These are phyloP conservation scores for Archilochus colubris DNA, from an alignment of 2,113 vertebrate species.

Conservation along the genomic window DNA sequence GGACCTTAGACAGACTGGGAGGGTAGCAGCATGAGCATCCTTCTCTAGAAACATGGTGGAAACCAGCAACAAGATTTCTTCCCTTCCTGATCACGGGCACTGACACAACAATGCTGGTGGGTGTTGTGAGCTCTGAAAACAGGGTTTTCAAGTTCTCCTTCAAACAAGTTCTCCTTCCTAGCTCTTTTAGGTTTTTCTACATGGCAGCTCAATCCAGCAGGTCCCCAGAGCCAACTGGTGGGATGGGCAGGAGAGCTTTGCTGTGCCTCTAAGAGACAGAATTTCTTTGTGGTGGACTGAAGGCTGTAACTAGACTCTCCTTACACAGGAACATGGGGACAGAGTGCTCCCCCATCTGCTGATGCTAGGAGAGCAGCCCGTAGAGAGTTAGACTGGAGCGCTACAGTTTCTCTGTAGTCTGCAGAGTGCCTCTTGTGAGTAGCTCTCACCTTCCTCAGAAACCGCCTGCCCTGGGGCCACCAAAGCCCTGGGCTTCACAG, in stretches of 20 bases:
- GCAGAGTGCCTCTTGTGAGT: constrained; percentile 76
- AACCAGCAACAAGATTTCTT: neutral
- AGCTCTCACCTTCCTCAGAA: constrained; percentile 69
- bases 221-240: neutral
- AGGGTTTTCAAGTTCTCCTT: neutral
- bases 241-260: constrained; percentile 36
- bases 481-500: constrained; percentile 12
- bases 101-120: neutral
- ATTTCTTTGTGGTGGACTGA: constrained; percentile 18
- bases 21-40: neutral
- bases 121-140: neutral
- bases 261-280: neutral
- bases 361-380: constrained; percentile 70
- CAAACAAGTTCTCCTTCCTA: neutral
- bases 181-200: too few relatives aligned
- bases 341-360: constrained; percentile 65
- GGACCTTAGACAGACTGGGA: neutral
- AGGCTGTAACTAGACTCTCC: constrained; percentile 74
- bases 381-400: constrained; percentile 73
- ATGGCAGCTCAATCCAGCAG: neutral
- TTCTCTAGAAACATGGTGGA: neutral
- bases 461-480: constrained; percentile 40
- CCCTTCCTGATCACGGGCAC: neutral
- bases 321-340: constrained; percentile 68
- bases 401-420: constrained; percentile 72